Evolutionary conservation across 2,888 invertebrate genomes (phyloP), one percentile per base, ranked within the genome.

Genomic region (Eremobia ochroleuca): DNA sequence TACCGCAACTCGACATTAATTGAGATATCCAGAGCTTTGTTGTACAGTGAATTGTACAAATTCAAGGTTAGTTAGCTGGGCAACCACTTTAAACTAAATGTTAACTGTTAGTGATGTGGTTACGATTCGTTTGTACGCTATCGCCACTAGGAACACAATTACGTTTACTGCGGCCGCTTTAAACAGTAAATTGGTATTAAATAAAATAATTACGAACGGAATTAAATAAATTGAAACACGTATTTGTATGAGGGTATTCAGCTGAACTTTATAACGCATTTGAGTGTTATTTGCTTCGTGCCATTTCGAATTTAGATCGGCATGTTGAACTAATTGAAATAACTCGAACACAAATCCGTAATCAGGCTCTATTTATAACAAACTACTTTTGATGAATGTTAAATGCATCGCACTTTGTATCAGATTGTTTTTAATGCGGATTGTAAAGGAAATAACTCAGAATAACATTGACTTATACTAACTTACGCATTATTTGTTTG

Each of bases 1-100:
- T 70, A 85, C 90, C 90, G 68, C 91, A 90, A 88, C 87, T 90
- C 85, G 82, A 87, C 86, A 89, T 90, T 92, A 92, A 92, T 93
- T 92, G 90, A 91, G 90, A 91, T 91, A 91, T 91, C 85, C 88
- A 84, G 76, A 79, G 89, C 87, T 89, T 90, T 88, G 88, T 85
- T 85, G 82, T 80, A 78, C 74, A 77, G 61, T 18, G 73, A 84
- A 82, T 83, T 82, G 87, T 83, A 86, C 77, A 80, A 86, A 82
- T 81, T 84, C 82, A 77, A 84, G 84, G 86, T 73, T 85, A 80
- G 86, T 88, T 86, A 81, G 64, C 77, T 73, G 74, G 73, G 62
- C 40, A 78, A 74, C 71, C 66, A 59, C 69, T 77, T 80, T 79
- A 81, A 83, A 85, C 81, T 85, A 77, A 83, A 79, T 82, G 82